A percentile compares a stretch with the other conserved stretches of the same genome.
phyloP scores from a whole-genome alignment of 2,113 vertebrate species.

The Monopterus albus region DNA sequence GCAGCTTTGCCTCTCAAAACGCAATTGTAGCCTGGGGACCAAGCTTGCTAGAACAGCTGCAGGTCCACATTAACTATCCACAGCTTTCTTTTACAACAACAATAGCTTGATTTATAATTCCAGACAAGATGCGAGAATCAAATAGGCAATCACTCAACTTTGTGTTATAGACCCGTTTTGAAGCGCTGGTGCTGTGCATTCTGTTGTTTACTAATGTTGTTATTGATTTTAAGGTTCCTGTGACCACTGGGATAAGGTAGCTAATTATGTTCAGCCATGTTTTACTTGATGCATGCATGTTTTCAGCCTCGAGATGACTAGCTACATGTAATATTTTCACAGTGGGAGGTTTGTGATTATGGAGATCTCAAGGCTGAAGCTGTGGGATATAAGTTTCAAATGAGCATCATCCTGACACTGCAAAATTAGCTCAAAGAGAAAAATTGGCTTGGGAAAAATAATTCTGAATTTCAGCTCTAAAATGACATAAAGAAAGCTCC shows the following conservation, averaged over 20 bases:
- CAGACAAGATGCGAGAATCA: constrained; percentile 6
- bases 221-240: constrained; percentile 72
- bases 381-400: constrained; percentile 65
- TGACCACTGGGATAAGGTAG: constrained; percentile 77
- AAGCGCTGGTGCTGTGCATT: constrained; percentile 22
- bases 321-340: constrained; percentile 80
- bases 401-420: constrained; percentile 45
- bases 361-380: constrained; percentile 76
- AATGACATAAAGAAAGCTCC: constrained; percentile 16
- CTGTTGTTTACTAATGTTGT: constrained; percentile 62
- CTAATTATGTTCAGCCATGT: constrained; percentile 76
- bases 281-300: constrained; percentile 78
- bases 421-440: constrained; percentile 42
- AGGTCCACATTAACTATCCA: constrained; percentile 7
- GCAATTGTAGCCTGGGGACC: constrained; percentile 48
- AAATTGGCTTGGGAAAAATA: constrained; percentile 22
- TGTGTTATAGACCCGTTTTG: constrained; percentile 23
- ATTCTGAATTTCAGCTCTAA: constrained; percentile 5
- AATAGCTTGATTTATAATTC: constrained; percentile 18
- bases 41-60: constrained; percentile 35
- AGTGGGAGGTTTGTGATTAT: constrained; percentile 79
- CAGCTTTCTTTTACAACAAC: constrained; percentile 12
- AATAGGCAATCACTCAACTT: constrained; percentile 14
- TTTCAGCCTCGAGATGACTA: constrained; percentile 77
- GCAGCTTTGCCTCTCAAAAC: constrained; percentile 56